These are phyloP conservation scores for Upupa epops DNA, from an alignment of 2,113 vertebrate genomes.

Conservation along the genomic window DNA sequence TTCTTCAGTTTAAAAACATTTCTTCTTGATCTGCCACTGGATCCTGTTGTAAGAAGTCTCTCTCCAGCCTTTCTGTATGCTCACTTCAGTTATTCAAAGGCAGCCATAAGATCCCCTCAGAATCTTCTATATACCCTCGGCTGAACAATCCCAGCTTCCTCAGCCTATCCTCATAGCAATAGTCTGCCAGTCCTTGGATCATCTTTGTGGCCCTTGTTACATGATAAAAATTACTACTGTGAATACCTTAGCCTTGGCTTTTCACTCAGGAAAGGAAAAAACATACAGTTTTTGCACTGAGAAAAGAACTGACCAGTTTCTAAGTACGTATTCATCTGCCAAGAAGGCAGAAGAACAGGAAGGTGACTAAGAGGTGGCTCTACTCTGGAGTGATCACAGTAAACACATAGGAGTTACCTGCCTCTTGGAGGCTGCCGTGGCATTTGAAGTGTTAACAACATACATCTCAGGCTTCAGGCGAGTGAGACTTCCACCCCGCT, in stretches of 20 bases:
- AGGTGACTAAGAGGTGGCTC: background rate
- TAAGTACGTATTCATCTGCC: rapidly evolving
- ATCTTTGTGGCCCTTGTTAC: too few relatives aligned
- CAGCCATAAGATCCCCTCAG: too few relatives aligned
- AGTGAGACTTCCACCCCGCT: background rate
- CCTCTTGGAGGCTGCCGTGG: background rate
- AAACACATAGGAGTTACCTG: background rate
- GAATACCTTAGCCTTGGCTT: background rate
- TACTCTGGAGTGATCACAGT: rapidly evolving
- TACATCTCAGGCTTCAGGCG: background rate
- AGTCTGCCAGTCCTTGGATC: too few relatives aligned
- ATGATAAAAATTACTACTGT: background rate
- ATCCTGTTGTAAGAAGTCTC: too few relatives aligned
- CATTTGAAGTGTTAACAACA: background rate
- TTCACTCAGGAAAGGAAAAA: background rate
- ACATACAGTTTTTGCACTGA: rapidly evolving
- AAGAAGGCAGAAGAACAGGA: background rate
- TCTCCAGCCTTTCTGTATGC: too few relatives aligned
- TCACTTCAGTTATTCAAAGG: too few relatives aligned
- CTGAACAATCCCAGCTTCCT: too few relatives aligned
- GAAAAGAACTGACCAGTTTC: background rate
- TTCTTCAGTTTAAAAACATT: too few relatives aligned
- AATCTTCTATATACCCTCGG: too few relatives aligned
- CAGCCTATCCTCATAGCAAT: too few relatives aligned
- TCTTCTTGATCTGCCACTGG: too few relatives aligned